Evolutionary conservation across 2,888 invertebrate genomes (phyloP), one percentile per base, ranked within the genome.

Genomic region (Rhyacophila evoluta): DNA sequence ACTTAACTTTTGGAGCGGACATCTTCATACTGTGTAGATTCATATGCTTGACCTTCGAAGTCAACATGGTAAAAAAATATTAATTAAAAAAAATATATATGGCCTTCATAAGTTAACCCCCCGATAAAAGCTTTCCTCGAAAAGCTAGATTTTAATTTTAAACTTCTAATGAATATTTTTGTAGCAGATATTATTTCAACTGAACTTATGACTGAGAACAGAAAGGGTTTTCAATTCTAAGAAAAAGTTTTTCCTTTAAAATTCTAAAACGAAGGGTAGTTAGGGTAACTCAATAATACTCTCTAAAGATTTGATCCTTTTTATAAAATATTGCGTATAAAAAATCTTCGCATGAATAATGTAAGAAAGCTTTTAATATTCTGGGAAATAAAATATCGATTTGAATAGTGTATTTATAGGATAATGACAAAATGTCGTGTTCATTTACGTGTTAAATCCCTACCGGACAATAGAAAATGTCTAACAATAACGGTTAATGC

Each of bases 371-470:
- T 12, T 6, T 10, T 2, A 55, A 55, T 55, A 55, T 41, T 15
- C 19, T 15, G 41, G 29, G 29, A 55, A 38, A 55, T 10, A 19
- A 33, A 33, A 33, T 55, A 55, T 55, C 19, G 55, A 55, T 55
- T 55, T 55, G 10, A 55, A 55, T 55, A 6, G 10, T 8, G 19
- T 19, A 55, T 55, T 25, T 55, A 55, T 25, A 10, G 25, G 8
- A 1, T 55, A 25, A 19, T 19, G 55, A 10, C 25, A n/a, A 55
- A 39, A 19, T 19, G 55, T 19, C 25, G 55, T 55, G 55, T 19
- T 55, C 55, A 55, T 55, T 55, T 55, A 25, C 55, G 55, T 55
- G 55, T 55, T 55, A 55, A 55, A 55, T 55, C 55, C 55, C 55
- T 19, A 55, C 55, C 10, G 55, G 55, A 55, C 55, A 55, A 55